These are phyloP conservation scores for Hydropsyche betteni DNA, from an alignment of 2,888 invertebrate genomes.

Conservation along the genomic window DNA sequence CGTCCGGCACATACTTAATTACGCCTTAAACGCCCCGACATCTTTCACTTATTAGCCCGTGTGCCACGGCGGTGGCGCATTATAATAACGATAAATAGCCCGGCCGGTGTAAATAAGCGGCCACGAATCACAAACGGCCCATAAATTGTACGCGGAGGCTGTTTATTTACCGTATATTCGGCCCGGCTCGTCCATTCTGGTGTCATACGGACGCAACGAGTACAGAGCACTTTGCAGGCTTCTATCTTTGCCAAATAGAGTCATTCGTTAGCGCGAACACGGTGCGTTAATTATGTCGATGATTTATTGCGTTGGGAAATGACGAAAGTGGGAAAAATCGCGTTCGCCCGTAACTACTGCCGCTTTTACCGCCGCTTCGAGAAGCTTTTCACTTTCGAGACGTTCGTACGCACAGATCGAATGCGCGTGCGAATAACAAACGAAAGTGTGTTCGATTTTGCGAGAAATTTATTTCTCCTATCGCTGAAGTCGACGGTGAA, in stretches of 20 bases:
- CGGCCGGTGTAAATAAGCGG: constrained; percentile 38
- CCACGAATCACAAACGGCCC: constrained; percentile 40
- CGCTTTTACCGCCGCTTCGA: too few species aligned
- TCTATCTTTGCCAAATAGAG: background rate
- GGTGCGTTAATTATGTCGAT: constrained; percentile 8
- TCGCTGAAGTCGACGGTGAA: too few species aligned
- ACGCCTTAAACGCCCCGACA: constrained; percentile 35
- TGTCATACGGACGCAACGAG: constrained; percentile 40
- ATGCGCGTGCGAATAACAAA: background rate
- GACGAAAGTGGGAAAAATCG: too few species aligned
- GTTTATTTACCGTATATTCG: constrained; percentile 39
- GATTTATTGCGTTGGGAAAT: too few species aligned
- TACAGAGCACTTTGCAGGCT: constrained; percentile 17
- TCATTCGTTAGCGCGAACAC: constrained; percentile 4
- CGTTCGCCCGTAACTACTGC: too few species aligned
- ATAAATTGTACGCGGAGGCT: constrained; percentile 37
- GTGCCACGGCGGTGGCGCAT: constrained; percentile 26
- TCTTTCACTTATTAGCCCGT: constrained; percentile 42
- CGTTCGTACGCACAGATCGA: too few species aligned
- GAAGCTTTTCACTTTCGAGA: too few species aligned
- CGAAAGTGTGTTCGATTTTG: constrained; percentile 17
- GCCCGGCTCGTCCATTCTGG: constrained; percentile 38
- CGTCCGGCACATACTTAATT: constrained; percentile 43
- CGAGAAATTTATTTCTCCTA: background rate
- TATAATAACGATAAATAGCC: constrained; percentile 43